Evolutionary conservation across 2,888 invertebrate genomes (phyloP), one percentile per base, ranked within the genome.

Genomic region (Cephonodes hylas): DNA sequence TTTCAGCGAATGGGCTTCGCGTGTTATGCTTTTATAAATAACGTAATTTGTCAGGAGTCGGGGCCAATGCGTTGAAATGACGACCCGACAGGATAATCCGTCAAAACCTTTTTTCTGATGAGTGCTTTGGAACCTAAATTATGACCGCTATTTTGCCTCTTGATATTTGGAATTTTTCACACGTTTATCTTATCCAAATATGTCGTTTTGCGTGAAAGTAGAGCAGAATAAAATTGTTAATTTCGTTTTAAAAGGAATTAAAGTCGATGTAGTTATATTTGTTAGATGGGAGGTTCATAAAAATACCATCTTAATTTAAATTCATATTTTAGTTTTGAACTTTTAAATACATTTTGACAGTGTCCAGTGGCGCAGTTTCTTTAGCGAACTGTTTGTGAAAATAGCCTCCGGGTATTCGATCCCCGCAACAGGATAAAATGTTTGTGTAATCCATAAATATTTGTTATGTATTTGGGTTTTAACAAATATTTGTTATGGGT

Each of bases 21-120:
- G 22, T 18, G 25, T 25, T 60, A 53, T 53, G 42, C 27, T 13
- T 38, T 42, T 31, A 57, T 62, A 68, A 62, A 65, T 68, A 63
- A 62, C 48, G 61, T 46, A 44, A 66, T 68, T 63, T 65, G 59
- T 66, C 63, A 64, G 23, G 44, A 63, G 57, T 42, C 60, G 59
- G 45, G 42, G 62, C 42, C 58, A 64, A 64, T 60, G 64, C 56
- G 64, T 65, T 69, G 64, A 66, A 70, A 68, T 60, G 60, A 66
- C 44, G 6, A 56, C 59, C 45, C 57, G 60, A 46, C 60, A 64
- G 62, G 64, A 59, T 62, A 62, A 63, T 63, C 22, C 15, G 45
- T 59, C 61, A 63, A 57, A 64, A 59, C 58, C 59, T 31, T 63
- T 61, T 61, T 59, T 56, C 13, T 59, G 56, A 59, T 42, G 59